Base-by-base conservation (phyloP, 2,113 vertebrate species). In the Phocoena sinus region DNA sequence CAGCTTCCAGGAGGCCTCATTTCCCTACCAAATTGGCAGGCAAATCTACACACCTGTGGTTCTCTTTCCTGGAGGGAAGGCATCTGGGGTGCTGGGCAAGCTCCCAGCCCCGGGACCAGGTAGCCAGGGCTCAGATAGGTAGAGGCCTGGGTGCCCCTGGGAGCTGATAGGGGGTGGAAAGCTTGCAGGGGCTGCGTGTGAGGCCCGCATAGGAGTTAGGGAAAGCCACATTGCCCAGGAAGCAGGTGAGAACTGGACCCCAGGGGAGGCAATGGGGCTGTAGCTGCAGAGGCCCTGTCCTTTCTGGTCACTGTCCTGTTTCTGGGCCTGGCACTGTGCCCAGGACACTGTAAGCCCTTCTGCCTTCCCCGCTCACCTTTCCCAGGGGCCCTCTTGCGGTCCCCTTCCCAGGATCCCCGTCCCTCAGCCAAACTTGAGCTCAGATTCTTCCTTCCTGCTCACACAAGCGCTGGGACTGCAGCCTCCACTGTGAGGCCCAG, bases 21-120 rank as follows among this genome's bases (percentile, higher is more conserved):
- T 98, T 97, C 33, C 92, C 94, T 95, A 67, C 44, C 92, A 96
- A 97, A 95, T 25, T 20, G 7, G 44, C 67, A 95, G 74, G 91
- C 96, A 98, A 96, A 94, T 98, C 41, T 53, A 4, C 23, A 53
- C 14, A 18, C 26, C 53, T 13, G 1, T 36, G 87, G n/a, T 36
- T 93, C 76, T 92, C 4, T 90, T 95, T 63, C 95, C 12, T 11
- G 23, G 26, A 21, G 33, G 18, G 82, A 70, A 70, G 63, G 33
- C 36, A 41, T 56, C 25, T 3, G 17, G 62, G n/a, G 36, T 10
- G 28, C 80, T 68, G 53, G 81, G 56, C 50, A 41, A 56, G n/a
- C 41, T 87, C 68, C 56, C 73, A n/a, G 86, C 31, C 28, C 47
- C 0, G 0, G 33, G 33, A 14, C 4, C 6, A 11, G 36, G 38